phyloP scores from a whole-genome alignment of 2,797 vertebrate species.

The Sebastes cheni region DNA sequence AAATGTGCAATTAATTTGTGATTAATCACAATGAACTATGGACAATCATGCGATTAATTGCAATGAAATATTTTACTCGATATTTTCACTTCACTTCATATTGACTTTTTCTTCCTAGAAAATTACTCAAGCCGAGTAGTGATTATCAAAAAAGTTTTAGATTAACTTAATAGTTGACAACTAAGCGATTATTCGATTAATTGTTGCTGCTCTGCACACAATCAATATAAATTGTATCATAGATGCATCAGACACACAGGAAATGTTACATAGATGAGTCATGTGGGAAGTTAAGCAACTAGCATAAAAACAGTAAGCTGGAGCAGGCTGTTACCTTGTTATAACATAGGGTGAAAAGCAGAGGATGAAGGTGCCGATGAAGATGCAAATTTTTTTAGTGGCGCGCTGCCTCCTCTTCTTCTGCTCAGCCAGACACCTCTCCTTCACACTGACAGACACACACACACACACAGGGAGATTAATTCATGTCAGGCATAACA shows the following conservation, averaged over 20 bases:
- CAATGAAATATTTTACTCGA: too few species aligned
- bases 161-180: neutral
- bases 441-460: slow-evolving; percentile 79
- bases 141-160: too few species aligned
- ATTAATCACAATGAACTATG: too few species aligned
- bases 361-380: slow-evolving; percentile 86
- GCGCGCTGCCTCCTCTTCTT: slow-evolving; percentile 81
- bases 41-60: too few species aligned
- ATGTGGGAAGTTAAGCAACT: neutral
- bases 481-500: neutral
- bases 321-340: slow-evolving; percentile 76
- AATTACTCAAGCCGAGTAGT: too few species aligned
- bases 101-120: too few species aligned
- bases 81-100: too few species aligned
- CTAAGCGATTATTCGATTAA: neutral
- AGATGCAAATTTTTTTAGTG: slow-evolving; percentile 86
- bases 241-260: neutral
- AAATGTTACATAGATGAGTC: neutral
- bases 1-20: too few species aligned
- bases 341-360: slow-evolving; percentile 87
- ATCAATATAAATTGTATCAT: neutral
- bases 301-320: neutral
- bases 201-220: neutral
- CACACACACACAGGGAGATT: neutral
- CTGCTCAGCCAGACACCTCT: slow-evolving; percentile 84